Percentiles rank a stretch among this genome's conserved stretches.
phyloP scores from a whole-genome alignment of 2,113 vertebrate species.

The Cichladusa arquata region DNA sequence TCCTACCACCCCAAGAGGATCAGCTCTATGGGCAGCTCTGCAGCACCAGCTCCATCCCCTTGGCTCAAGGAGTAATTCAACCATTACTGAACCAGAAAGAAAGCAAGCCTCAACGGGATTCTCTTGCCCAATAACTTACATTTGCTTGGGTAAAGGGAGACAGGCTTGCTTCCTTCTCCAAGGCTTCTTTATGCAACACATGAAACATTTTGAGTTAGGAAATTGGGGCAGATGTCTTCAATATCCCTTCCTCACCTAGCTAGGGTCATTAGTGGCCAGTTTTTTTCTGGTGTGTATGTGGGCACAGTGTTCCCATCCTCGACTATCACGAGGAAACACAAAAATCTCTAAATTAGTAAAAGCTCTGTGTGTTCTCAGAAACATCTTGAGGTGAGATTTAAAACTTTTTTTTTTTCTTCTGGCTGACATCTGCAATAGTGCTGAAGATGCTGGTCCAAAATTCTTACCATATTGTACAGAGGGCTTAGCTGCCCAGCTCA shows the following conservation, averaged over 20 bases:
- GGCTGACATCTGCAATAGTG: background rate
- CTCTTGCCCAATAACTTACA: background rate
- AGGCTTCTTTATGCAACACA: background rate
- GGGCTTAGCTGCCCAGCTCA: background rate
- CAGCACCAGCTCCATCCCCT: background rate
- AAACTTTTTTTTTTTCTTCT: background rate
- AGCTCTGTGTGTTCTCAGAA: background rate
- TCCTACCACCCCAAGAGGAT: background rate
- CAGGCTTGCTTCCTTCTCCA: background rate
- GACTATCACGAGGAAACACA: background rate
- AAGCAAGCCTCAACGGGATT: accelerated
- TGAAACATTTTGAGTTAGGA: background rate
- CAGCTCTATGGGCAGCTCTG: background rate
- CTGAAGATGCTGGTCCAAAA: background rate
- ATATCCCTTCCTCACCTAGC: background rate
- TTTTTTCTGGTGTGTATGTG: background rate
- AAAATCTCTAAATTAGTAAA: background rate
- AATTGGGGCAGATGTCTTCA: background rate
- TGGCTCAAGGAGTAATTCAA: background rate
- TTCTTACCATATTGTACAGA: background rate
- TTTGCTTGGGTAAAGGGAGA: background rate
- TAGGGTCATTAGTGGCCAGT: background rate
- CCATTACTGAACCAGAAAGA: background rate
- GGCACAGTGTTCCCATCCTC: background rate
- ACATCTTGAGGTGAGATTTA: background rate